Conservation (phyloP, 1,140 invertebrate genomes). For the Euura saliciscinereae region DNA sequence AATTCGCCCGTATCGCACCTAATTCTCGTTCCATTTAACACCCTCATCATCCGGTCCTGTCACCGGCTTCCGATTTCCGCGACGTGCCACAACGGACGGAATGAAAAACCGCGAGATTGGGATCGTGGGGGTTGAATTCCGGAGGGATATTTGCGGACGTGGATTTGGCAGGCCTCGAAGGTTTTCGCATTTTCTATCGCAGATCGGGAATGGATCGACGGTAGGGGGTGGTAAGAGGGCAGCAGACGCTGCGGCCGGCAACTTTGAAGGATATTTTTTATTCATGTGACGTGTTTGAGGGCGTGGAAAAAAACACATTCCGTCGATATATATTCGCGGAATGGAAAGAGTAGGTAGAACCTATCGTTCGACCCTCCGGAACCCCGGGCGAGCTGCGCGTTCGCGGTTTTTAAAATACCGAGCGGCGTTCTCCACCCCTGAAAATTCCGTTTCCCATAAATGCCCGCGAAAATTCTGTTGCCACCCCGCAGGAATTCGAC, state of each 20-base stretch:
- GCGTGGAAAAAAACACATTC: slow-evolving; percentile 58
- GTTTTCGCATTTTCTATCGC: background rate
- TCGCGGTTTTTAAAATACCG: background rate
- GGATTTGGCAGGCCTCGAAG: background rate
- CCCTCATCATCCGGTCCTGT: background rate
- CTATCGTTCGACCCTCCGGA: background rate
- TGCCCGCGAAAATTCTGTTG: no score
- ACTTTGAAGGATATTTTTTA: slow-evolving; percentile 61
- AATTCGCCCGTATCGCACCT: background rate
- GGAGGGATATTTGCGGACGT: background rate
- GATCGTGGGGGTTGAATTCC: background rate
- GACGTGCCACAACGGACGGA: no score
- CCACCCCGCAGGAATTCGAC: no score
- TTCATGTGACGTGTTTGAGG: slow-evolving; percentile 58
- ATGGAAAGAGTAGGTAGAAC: slow-evolving; percentile 8
- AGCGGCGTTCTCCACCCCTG: background rate
- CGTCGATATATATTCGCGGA: slow-evolving; percentile 34
- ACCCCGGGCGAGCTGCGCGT: background rate
- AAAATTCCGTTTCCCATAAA: background rate
- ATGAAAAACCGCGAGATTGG: no score
- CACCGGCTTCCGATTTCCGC: background rate
- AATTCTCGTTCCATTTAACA: slow-evolving; percentile 3
- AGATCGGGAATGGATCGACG: background rate
- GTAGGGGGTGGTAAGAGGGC: slow-evolving; percentile 4
- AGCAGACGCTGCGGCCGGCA: slow-evolving; percentile 46